Conservation (phyloP, 2,888 invertebrate genomes). For the Meteorus cinctellus region DNA sequence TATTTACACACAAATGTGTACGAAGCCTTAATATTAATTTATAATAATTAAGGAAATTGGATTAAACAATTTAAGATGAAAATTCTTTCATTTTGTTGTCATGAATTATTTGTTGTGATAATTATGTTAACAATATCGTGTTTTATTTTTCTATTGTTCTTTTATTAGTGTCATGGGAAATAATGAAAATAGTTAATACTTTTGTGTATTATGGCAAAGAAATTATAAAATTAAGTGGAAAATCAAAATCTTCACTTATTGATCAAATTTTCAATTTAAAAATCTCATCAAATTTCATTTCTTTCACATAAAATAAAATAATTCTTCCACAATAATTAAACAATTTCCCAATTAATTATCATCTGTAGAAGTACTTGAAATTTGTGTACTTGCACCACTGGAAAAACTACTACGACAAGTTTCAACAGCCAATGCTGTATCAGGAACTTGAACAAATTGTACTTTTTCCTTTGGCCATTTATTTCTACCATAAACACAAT, state of each 20-base stretch:
- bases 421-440: slow-evolving; percentile 77
- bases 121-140: not conserved
- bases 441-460: slow-evolving; percentile 75
- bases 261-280: too few species aligned
- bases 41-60: slow-evolving; percentile 37
- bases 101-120: not conserved
- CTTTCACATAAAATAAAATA: too few species aligned
- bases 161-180: not conserved
- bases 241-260: too few species aligned
- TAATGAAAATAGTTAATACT: too few species aligned
- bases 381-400: slow-evolving; percentile 78
- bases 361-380: slow-evolving; percentile 79
- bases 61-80: slow-evolving; percentile 31
- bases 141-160: not conserved
- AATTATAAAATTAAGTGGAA: too few species aligned
- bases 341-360: slow-evolving; percentile 60
- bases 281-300: too few species aligned
- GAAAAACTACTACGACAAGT: slow-evolving; percentile 79
- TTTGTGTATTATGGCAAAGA: not conserved
- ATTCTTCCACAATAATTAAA: too few species aligned
- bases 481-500: slow-evolving; percentile 68
- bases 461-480: slow-evolving; percentile 73
- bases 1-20: slow-evolving; percentile 1
- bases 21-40: not conserved
- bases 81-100: slow-evolving; percentile 27